phyloP scores from a whole-genome alignment of 1,140 invertebrate species.

The Dolichoris vasculosae region DNA sequence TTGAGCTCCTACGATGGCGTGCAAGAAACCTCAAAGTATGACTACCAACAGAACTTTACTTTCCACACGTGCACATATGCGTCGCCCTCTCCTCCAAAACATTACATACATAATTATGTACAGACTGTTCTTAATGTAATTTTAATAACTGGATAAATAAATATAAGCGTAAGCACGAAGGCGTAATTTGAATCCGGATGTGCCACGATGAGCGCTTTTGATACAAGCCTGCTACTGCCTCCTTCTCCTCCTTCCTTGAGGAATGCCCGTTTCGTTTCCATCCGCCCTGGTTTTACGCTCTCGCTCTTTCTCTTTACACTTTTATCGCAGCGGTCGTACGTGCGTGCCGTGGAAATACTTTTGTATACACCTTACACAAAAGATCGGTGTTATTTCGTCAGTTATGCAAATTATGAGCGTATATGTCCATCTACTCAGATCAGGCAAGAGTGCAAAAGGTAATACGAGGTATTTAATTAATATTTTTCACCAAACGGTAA shows the following conservation, averaged over 20 bases:
- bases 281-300: constrained; percentile 56
- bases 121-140: constrained; percentile 67
- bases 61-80: background rate
- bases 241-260: constrained; percentile 56
- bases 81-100: constrained; percentile 44
- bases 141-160: constrained; percentile 75
- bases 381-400: constrained; percentile 29
- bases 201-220: constrained; percentile 70
- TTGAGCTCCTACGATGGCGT: background rate
- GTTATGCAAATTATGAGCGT: constrained; percentile 33
- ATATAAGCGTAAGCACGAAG: constrained; percentile 69
- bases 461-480: too few species aligned
- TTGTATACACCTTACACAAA: background rate
- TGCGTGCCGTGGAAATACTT: constrained; percentile 24
- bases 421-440: background rate
- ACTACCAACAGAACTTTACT: background rate
- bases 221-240: constrained; percentile 60
- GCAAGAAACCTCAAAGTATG: background rate
- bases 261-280: constrained; percentile 60
- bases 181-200: constrained; percentile 74
- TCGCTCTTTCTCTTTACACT: constrained; percentile 1
- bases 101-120: constrained; percentile 62
- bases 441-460: background rate
- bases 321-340: constrained; percentile 53
- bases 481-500: background rate